Evolutionary conservation across 2,113 vertebrate species (phyloP), one percentile per base, ranked within the genome.

Genomic region (Catharus minimus): DNA sequence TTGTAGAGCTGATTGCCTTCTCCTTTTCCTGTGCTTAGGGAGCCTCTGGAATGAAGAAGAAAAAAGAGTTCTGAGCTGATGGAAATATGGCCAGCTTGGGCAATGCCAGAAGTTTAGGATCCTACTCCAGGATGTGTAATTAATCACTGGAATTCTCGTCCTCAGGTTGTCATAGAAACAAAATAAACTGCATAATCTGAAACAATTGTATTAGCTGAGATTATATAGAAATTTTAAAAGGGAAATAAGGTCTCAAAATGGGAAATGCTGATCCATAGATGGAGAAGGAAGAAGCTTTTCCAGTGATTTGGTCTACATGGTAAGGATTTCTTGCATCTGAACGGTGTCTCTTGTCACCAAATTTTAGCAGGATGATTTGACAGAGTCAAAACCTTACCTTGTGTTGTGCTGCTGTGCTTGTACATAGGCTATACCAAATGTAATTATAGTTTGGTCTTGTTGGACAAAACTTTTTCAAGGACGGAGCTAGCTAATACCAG

Each of bases 151-250:
- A 90, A 61, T 22, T 65, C 24, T 56, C 7, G 57, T 90, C 53
- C 24, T 67, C n/a, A 81, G 26, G 65, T 72, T 67, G 69, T 41
- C 61, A 57, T 61, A 66, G 68, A 81, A 93, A 53, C 77, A 88
- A 93, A 90, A 71, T 66, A 86, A 93, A 77, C n/a, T 24, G 22
- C 3, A 67, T 62, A 41, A 62, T 69, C 52, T 50, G 65, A 85
- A 90, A 66, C 18, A 73, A 80, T 30, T 83, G 30, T 68, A 80
- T 69, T 87, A 60, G 28, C n/a, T 66, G 49, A 64, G 38, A 55
- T 73, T 36, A 60, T 71, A 62, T 33, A 77, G 49, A 66, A 47
- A 83, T 58, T 64, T 80, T 36, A 18, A 74, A 83, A 44, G 6
- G 15, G 15, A 83, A 76, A 58, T 47, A 22, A 41, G 5, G 32